These are phyloP conservation scores for Thymelicus sylvestris DNA, from an alignment of 2,888 invertebrate genomes.

Conservation along the genomic window DNA sequence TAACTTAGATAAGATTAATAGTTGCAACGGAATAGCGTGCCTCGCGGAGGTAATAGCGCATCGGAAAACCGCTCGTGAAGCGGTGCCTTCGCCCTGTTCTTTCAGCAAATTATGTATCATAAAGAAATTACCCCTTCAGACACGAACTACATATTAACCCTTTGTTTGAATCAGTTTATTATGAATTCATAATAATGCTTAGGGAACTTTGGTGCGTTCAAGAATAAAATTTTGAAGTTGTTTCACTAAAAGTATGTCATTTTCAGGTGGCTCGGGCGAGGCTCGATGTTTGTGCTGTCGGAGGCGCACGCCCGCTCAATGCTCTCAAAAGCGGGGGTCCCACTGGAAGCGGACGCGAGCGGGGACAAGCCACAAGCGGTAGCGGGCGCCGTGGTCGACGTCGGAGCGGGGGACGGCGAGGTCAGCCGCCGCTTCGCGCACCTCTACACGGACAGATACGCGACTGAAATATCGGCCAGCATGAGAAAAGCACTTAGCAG, in stretches of 20 bases:
- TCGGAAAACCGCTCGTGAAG: conserved; percentile 57
- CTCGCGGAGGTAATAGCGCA: conserved; percentile 52
- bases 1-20: conserved; percentile 72
- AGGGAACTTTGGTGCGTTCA: background rate
- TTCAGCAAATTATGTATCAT: conserved; percentile 49
- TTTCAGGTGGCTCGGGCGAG: conserved; percentile 91
- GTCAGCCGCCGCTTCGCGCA: conserved; percentile 93
- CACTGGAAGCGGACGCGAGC: conserved; percentile 51
- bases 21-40: conserved; percentile 55
- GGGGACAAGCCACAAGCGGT: conserved; percentile 32
- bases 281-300: conserved; percentile 98
- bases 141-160: conserved; percentile 19
- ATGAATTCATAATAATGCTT: conserved; percentile 13
- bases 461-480: conserved; percentile 95
- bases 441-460: conserved; percentile 90
- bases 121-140: conserved; percentile 32
- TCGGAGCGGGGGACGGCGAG: conserved; percentile 98
- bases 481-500: conserved; percentile 93
- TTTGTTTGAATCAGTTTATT: conserved; percentile 16
- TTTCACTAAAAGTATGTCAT: background rate
- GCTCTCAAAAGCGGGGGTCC: conserved; percentile 61
- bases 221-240: background rate
- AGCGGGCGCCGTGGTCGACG: conserved; percentile 87
- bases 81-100: conserved; percentile 52
- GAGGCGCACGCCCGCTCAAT: conserved; percentile 90